Percentiles rank a stretch among this genome's conserved stretches.
These are phyloP conservation scores for Drosophila kohkoa DNA, from an alignment of 1,140 invertebrate genomes.

Conservation along the genomic window DNA sequence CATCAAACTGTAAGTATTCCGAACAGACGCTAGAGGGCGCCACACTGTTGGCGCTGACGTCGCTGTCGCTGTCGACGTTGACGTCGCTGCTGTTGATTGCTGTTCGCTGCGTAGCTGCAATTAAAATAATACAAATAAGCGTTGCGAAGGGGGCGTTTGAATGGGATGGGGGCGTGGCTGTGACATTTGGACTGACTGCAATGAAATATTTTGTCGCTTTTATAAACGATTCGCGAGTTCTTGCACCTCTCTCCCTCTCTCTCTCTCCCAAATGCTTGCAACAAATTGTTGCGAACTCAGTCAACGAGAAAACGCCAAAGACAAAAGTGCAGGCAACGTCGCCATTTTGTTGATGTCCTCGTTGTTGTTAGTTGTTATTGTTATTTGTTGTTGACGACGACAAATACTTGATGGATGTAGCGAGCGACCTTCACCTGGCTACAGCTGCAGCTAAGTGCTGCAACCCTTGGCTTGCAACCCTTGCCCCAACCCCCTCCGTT, in stretches of 20 bases:
- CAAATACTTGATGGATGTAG: constrained; percentile 19
- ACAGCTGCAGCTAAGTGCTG: constrained; percentile 6
- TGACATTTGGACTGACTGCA: constrained; percentile 45
- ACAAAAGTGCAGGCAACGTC: constrained; percentile 34
- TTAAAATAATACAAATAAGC: constrained; percentile 63
- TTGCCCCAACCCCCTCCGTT: background rate
- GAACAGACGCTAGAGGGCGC: too few species aligned
- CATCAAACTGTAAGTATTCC: too few species aligned
- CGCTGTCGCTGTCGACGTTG: background rate
- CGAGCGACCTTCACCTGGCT: constrained; percentile 12
- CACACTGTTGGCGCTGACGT: too few species aligned
- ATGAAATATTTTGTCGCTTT: constrained; percentile 46
- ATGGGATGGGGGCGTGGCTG: constrained; percentile 10
- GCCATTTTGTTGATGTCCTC: constrained; percentile 10
- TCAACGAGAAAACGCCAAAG: constrained; percentile 39
- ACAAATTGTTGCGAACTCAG: constrained; percentile 40
- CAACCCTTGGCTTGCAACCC: background rate
- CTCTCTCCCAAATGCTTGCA: background rate
- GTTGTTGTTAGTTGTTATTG: constrained; percentile 33
- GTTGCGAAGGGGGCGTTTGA: constrained; percentile 2
- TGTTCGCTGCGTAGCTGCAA: constrained; percentile 43
- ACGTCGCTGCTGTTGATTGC: constrained; percentile 3
- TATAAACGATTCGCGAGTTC: constrained; percentile 8
- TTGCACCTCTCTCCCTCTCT: background rate
- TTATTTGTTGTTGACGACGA: constrained; percentile 24